A percentile compares a stretch with the other conserved stretches of the same genome.
Evolutionary conservation across 2,888 invertebrate species (phyloP).

Genomic region (Quadriops clusia): DNA sequence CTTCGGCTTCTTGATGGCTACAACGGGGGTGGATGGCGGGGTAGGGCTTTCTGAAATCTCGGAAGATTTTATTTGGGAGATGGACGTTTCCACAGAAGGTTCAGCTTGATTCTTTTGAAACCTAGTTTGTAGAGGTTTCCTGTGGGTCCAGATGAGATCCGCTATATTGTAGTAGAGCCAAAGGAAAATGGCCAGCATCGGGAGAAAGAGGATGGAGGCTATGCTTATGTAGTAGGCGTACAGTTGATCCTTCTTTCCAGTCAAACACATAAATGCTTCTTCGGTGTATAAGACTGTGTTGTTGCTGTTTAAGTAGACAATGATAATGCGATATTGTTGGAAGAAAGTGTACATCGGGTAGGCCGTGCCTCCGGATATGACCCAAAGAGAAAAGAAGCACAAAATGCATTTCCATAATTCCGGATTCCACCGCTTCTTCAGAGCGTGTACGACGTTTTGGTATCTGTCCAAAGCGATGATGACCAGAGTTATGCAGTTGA

Average conservation of each 20-base stretch:
- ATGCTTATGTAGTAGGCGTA: conserved; percentile 26
- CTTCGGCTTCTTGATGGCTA: conserved; percentile 16
- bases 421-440: conserved; percentile 39
- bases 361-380: conserved; percentile 32
- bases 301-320: conserved; percentile 18
- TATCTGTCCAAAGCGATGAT: conserved; percentile 46
- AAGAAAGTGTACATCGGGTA: conserved; percentile 37
- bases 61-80: conserved; percentile 9
- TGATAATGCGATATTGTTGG: conserved; percentile 22
- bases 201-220: conserved; percentile 35
- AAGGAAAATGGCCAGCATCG: conserved; percentile 38
- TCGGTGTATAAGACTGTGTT: conserved; percentile 17
- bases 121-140: conserved; percentile 29
- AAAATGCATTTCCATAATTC: conserved; percentile 28
- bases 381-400: conserved; percentile 32
- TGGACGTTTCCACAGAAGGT: conserved; percentile 12
- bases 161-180: conserved; percentile 43
- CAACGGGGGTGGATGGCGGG: conserved; percentile 2
- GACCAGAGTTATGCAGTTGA: conserved; percentile 41
- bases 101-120: conserved; percentile 20
- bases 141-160: conserved; percentile 39
- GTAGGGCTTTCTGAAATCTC: conserved; percentile 2
- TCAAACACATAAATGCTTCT: conserved; percentile 24
- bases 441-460: conserved; percentile 36
- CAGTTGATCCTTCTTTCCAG: conserved; percentile 20